Conservation (phyloP, 2,113 vertebrate genomes). For the Geococcyx californianus region DNA sequence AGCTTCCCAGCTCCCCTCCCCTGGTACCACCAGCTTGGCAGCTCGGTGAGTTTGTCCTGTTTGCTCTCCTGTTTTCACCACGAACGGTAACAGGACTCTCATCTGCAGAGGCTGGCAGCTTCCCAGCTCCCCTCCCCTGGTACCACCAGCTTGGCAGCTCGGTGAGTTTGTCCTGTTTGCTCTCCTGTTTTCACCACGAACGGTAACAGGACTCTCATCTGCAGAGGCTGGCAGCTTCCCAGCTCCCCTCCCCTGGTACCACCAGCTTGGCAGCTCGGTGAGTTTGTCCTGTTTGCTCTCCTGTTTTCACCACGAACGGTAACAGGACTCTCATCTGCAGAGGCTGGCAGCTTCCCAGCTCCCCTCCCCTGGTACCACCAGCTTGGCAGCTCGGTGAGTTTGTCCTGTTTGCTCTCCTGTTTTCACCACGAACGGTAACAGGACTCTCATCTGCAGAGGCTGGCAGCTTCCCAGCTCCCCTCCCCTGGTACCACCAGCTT, state of each 20-base stretch:
- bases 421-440: too few species aligned
- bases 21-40: neutral
- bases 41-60: neutral
- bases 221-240: neutral
- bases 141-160: neutral
- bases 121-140: neutral
- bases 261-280: neutral
- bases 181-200: too few species aligned
- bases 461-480: neutral
- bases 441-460: neutral
- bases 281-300: neutral
- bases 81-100: neutral
- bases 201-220: neutral
- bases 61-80: too few species aligned
- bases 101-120: neutral
- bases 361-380: neutral
- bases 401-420: neutral
- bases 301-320: too few species aligned
- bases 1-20: neutral
- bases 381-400: neutral
- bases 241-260: neutral
- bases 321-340: neutral
- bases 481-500: neutral
- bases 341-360: conserved; percentile 2
- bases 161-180: neutral